Percentiles rank a stretch among this genome's conserved stretches.
Conservation (phyloP, 1,140 invertebrate genomes). For the Mycetomoellerius zeteki region DNA sequence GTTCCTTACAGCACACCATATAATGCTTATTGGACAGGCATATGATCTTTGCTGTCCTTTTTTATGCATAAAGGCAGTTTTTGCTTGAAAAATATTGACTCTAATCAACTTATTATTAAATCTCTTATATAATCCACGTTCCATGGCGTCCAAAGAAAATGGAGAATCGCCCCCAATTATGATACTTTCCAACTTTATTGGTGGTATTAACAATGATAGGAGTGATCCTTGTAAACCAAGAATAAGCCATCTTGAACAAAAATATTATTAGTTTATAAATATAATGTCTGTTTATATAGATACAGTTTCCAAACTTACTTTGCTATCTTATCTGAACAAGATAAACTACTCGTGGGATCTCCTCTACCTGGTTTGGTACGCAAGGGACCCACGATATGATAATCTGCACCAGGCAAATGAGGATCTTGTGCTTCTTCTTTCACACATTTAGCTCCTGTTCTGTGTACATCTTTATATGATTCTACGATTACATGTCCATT, state of each 20-base stretch:
- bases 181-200: constrained; percentile 91
- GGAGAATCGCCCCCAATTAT: constrained; percentile 91
- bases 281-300: background rate
- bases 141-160: constrained; percentile 89
- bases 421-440: constrained; percentile 86
- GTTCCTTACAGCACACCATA: constrained; percentile 88
- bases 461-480: constrained; percentile 88
- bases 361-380: constrained; percentile 97
- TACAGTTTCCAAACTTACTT: constrained; percentile 76
- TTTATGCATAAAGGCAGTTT: constrained; percentile 83
- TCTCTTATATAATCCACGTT: constrained; percentile 89
- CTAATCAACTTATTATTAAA: constrained; percentile 80
- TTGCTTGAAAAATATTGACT: constrained; percentile 81
- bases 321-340: constrained; percentile 97
- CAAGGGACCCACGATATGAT: constrained; percentile 92
- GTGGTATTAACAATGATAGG: constrained; percentile 90
- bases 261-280: constrained; percentile 3
- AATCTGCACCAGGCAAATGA: constrained; percentile 88
- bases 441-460: constrained; percentile 97
- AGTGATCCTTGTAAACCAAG: constrained; percentile 94
- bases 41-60: constrained; percentile 82
- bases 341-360: constrained; percentile 95
- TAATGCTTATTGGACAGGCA: constrained; percentile 89
- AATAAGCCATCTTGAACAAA: constrained; percentile 91
- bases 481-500: constrained; percentile 80